A percentile compares a stretch with the other conserved stretches of the same genome.
Evolutionary conservation across 2,797 vertebrate species (phyloP).

Genomic region (Limnodromus scolopaceus): DNA sequence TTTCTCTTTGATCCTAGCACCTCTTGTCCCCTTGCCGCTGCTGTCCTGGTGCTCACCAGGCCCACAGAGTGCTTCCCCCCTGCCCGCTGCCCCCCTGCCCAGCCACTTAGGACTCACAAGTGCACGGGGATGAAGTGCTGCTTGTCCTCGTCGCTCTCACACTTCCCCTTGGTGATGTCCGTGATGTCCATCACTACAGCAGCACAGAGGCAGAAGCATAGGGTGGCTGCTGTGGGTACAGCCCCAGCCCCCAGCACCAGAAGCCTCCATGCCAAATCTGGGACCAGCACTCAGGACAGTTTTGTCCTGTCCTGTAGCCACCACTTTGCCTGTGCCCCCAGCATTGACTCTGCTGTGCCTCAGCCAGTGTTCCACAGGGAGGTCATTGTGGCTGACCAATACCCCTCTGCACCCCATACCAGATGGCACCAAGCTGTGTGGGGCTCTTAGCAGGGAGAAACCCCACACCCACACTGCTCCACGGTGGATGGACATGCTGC

Average conservation of each 20-base stretch:
- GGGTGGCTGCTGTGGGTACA: fast-evolving
- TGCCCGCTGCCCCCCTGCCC: background rate
- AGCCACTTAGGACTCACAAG: background rate
- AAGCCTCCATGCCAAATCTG: fast-evolving
- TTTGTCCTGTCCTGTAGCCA: background rate
- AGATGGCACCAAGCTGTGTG: fast-evolving
- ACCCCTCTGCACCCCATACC: background rate
- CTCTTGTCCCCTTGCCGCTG: background rate
- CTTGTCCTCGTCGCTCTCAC: conserved; percentile 66
- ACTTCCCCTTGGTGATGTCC: conserved; percentile 60
- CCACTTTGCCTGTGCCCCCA: background rate
- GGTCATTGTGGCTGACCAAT: fast-evolving
- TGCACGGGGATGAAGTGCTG: conserved; percentile 72
- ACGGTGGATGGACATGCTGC: fast-evolving
- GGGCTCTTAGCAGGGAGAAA: background rate
- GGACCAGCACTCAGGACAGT: background rate
- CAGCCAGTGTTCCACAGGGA: fast-evolving
- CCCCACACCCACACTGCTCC: fast-evolving
- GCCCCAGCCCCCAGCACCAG: background rate
- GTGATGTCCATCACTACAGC: conserved; percentile 70
- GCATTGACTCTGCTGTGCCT: background rate
- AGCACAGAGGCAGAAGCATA: background rate
- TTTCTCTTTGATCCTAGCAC: background rate
- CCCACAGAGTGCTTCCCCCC: background rate
- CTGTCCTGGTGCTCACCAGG: background rate